phyloP scores from a whole-genome alignment of 2,888 invertebrate species.

The Gastracanthus pulcherrimus region DNA sequence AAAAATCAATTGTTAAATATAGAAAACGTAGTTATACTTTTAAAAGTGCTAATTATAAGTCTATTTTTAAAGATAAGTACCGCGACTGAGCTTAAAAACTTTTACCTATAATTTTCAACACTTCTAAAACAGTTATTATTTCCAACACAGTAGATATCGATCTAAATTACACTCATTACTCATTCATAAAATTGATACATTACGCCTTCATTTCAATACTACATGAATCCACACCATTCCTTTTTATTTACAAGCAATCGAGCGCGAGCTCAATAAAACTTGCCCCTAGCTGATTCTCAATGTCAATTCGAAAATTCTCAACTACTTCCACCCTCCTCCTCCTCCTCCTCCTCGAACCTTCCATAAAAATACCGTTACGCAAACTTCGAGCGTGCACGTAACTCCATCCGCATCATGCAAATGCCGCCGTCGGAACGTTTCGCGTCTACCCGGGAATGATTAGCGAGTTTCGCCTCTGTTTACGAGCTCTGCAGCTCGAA shows the following conservation, averaged over 20 bases:
- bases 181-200: no score
- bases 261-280: not conserved
- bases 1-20: not conserved
- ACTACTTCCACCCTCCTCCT: not conserved
- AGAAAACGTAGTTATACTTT: not conserved
- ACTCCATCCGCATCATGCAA: no score
- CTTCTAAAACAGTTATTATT: not conserved
- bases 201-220: no score
- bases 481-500: not conserved
- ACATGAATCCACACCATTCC: no score
- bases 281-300: no score
- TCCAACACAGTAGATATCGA: no score
- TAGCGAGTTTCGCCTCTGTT: not conserved
- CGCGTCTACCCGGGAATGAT: slow-evolving; percentile 10
- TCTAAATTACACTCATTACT: no score
- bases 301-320: not conserved
- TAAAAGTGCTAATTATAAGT: not conserved
- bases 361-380: not conserved
- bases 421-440: no score
- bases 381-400: no score
- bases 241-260: no score
- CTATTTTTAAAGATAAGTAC: not conserved
- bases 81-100: not conserved
- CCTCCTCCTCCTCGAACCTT: not conserved
- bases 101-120: not conserved